Conservation (phyloP, 2,888 invertebrate species). For the Rhodophaea formosa region DNA sequence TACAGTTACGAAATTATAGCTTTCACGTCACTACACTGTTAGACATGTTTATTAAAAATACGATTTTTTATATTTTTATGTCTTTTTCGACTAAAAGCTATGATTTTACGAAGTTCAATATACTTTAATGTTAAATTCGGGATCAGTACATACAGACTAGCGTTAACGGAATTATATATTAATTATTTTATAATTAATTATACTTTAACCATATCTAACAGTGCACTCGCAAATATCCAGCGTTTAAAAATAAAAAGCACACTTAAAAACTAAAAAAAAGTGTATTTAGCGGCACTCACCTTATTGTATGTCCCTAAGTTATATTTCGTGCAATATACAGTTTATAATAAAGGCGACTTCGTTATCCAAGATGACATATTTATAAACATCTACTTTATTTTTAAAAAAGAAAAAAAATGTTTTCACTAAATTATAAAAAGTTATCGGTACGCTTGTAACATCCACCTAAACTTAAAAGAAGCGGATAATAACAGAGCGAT, state of each 20-base stretch:
- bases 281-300: slow-evolving; percentile 38
- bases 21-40: neutral
- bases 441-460: too few relatives aligned
- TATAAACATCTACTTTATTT: neutral
- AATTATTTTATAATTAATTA: slow-evolving; percentile 2
- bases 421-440: neutral
- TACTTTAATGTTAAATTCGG: slow-evolving; percentile 10
- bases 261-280: slow-evolving; percentile 64
- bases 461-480: too few relatives aligned
- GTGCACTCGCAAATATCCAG: slow-evolving; percentile 18
- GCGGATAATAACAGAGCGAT: too few relatives aligned
- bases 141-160: slow-evolving; percentile 10
- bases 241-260: slow-evolving; percentile 60
- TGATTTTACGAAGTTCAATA: slow-evolving; percentile 10
- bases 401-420: neutral
- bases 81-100: slow-evolving; percentile 35
- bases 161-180: neutral
- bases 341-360: slow-evolving; percentile 24
- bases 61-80: slow-evolving; percentile 32
- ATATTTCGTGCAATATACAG: slow-evolving; percentile 50
- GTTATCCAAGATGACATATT: slow-evolving; percentile 26
- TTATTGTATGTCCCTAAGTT: slow-evolving; percentile 41
- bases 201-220: neutral
- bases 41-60: neutral
- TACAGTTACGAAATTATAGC: slow-evolving; percentile 8